Percentiles rank a stretch among this genome's conserved stretches.
Conservation (phyloP, 2,113 vertebrate genomes). For the Psilopogon haemacephalus region DNA sequence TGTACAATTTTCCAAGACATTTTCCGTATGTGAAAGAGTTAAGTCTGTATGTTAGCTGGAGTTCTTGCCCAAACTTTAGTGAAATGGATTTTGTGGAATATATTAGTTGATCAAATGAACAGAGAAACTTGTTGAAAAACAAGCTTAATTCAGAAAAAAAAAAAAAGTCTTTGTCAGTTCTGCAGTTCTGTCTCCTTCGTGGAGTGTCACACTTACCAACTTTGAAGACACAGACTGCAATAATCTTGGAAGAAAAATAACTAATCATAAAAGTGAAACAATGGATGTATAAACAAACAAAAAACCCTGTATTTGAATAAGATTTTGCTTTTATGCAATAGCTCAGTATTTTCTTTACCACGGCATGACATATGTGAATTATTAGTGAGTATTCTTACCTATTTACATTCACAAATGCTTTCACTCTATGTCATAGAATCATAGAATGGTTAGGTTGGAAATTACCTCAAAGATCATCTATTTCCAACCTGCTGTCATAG, state of each 20-base stretch:
- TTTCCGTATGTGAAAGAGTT: neutral
- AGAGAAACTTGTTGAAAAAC: neutral
- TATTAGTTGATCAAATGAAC: accelerated
- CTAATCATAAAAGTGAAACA: neutral
- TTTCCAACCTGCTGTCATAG: too few species aligned
- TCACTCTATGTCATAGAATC: neutral
- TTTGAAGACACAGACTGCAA: neutral
- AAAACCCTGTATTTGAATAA: too few species aligned
- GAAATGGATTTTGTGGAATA: neutral
- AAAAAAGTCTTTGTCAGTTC: neutral
- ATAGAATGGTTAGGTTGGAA: too few species aligned
- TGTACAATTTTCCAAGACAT: neutral
- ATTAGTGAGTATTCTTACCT: too few species aligned
- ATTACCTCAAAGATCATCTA: too few species aligned
- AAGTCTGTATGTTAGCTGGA: neutral
- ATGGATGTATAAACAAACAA: too few species aligned
- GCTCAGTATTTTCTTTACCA: neutral
- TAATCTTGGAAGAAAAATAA: neutral
- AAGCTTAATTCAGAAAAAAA: neutral
- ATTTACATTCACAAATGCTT: neutral
- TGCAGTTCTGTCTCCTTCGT: neutral
- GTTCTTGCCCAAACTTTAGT: neutral
- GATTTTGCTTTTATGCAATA: neutral
- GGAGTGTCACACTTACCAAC: neutral
- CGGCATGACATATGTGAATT: neutral